phyloP scores from a whole-genome alignment of 2,888 invertebrate genomes.

The Labia minor region DNA sequence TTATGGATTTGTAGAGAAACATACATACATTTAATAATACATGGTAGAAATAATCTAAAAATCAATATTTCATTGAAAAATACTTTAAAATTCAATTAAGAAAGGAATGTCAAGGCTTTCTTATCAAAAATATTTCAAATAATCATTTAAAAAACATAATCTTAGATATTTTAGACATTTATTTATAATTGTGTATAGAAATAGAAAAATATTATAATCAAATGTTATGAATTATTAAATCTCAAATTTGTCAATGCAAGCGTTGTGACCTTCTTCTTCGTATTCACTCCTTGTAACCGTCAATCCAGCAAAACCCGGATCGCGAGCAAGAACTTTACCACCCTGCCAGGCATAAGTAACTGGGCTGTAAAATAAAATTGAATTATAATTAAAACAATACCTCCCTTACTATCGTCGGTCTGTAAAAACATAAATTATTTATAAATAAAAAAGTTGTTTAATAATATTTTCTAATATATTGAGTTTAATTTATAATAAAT shows the following conservation, averaged over 20 bases:
- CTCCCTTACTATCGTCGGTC: too few species aligned
- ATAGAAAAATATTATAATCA: background rate
- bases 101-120: too few species aligned
- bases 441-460: conserved; percentile 16
- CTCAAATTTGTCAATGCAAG: conserved; percentile 47
- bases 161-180: too few species aligned
- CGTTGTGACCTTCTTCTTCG: conserved; percentile 67
- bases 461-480: conserved; percentile 1
- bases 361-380: conserved; percentile 49
- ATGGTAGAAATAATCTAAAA: too few species aligned
- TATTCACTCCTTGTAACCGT: conserved; percentile 75
- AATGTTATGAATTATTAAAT: conserved; percentile 32
- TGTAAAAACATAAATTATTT: conserved; percentile 19
- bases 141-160: too few species aligned
- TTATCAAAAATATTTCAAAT: too few species aligned
- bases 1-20: too few species aligned
- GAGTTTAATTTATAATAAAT: conserved; percentile 8
- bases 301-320: conserved; percentile 58
- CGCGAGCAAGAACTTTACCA: conserved; percentile 62
- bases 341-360: conserved; percentile 82
- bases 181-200: background rate
- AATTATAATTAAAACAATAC: conserved; percentile 18
- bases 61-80: too few species aligned
- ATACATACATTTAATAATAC: too few species aligned
- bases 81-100: too few species aligned